These are phyloP conservation scores for Nomada fucata DNA, from an alignment of 2,888 invertebrate genomes.

Conservation along the genomic window DNA sequence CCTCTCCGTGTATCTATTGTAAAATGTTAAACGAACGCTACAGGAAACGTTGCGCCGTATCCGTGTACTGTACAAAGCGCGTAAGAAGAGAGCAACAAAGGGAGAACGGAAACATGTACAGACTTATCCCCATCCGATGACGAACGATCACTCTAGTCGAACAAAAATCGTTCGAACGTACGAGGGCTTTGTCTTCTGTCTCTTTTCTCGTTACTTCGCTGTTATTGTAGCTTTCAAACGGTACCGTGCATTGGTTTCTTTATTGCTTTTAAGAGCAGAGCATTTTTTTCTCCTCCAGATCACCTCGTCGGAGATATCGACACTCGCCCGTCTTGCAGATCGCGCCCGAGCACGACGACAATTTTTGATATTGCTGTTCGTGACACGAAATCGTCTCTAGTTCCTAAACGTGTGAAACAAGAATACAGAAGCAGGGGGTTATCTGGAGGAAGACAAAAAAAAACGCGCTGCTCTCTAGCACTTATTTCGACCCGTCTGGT, in stretches of 20 bases:
- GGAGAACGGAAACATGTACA: slow-evolving; percentile 1
- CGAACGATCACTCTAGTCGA: slow-evolving; percentile 12
- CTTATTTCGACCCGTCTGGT: background rate
- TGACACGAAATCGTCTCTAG: slow-evolving; percentile 32
- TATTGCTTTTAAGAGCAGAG: slow-evolving; percentile 15
- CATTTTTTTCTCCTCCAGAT: slow-evolving; percentile 8
- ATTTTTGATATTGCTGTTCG: slow-evolving; percentile 47
- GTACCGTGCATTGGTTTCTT: background rate
- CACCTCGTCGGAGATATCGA: background rate
- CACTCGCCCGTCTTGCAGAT: background rate
- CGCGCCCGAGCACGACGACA: slow-evolving; percentile 45
- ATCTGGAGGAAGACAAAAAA: background rate
- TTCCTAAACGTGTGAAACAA: slow-evolving; percentile 38
- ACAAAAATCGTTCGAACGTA: slow-evolving; percentile 37
- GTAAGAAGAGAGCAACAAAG: background rate
- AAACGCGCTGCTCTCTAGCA: background rate
- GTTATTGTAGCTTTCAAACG: background rate
- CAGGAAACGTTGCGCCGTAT: background rate
- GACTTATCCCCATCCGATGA: background rate
- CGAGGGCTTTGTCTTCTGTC: slow-evolving; percentile 35
- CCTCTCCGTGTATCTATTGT: slow-evolving; percentile 41
- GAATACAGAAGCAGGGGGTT: slow-evolving; percentile 1
- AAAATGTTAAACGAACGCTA: slow-evolving; percentile 27
- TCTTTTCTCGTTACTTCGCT: background rate
- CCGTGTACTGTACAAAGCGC: background rate